A percentile compares a stretch with the other conserved stretches of the same genome.
Evolutionary conservation across 2,888 invertebrate species (phyloP).

Genomic region (Drosophila lacicola): DNA sequence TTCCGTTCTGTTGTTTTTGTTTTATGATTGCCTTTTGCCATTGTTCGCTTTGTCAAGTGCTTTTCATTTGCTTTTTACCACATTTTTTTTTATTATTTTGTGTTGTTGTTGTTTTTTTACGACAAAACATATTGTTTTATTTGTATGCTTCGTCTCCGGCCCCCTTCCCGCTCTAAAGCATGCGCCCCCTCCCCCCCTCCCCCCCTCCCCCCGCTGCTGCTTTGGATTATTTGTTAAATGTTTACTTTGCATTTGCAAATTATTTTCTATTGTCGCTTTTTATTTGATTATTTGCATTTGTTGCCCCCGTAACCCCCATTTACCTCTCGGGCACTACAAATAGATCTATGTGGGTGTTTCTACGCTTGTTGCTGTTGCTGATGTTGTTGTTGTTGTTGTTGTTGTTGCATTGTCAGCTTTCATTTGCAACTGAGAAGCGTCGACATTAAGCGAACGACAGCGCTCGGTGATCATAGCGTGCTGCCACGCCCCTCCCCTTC

Average conservation of each 20-base stretch:
- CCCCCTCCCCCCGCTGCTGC: not conserved
- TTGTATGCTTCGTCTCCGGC: not conserved
- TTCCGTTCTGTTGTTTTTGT: slow-evolving; percentile 3
- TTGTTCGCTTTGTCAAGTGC: slow-evolving; percentile 63
- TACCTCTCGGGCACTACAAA: slow-evolving; percentile 22
- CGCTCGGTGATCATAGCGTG: slow-evolving; percentile 34
- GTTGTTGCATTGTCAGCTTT: slow-evolving; percentile 69
- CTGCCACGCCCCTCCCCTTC: slow-evolving; percentile 47
- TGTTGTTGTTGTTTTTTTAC: slow-evolving; percentile 15
- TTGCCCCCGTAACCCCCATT: not conserved
- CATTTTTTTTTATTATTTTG: slow-evolving; percentile 43
- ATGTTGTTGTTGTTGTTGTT: slow-evolving; percentile 38
- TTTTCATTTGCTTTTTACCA: slow-evolving; percentile 54
- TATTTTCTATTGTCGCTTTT: slow-evolving; percentile 40
- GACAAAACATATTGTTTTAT: slow-evolving; percentile 46
- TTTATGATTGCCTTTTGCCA: slow-evolving; percentile 25
- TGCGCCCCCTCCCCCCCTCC: no score
- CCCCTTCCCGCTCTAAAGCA: not conserved
- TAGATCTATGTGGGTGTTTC: slow-evolving; percentile 42
- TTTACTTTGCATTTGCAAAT: slow-evolving; percentile 58
- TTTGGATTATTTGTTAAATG: slow-evolving; percentile 41
- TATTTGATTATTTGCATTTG: slow-evolving; percentile 40
- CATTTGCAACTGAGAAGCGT: slow-evolving; percentile 67
- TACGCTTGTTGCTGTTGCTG: slow-evolving; percentile 32
- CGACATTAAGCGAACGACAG: slow-evolving; percentile 57